A percentile compares a stretch with the other conserved stretches of the same genome.
Conservation (phyloP, 2,797 vertebrate species). For the Gallirallus australis region DNA sequence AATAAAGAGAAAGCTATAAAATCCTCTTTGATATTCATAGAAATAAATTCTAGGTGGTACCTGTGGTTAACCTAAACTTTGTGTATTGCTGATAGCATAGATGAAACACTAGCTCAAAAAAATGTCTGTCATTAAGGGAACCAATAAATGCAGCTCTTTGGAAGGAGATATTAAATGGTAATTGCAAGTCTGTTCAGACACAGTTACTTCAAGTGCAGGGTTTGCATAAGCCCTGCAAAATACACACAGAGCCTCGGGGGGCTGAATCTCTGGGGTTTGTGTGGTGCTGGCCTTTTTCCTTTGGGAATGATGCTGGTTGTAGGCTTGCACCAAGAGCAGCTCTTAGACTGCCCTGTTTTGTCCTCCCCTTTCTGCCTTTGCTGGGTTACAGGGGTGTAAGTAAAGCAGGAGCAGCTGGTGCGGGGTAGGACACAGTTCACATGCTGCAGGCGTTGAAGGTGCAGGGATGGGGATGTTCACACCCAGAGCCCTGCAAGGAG, state of each 20-base stretch:
- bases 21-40: constrained; percentile 16
- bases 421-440: background rate
- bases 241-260: too few relatives aligned
- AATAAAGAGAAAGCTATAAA: background rate
- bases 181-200: background rate
- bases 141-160: background rate
- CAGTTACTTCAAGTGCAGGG: background rate
- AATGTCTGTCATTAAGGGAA: background rate
- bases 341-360: background rate
- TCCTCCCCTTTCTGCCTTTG: background rate
- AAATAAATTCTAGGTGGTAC: background rate
- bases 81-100: background rate
- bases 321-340: background rate
- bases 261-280: background rate
- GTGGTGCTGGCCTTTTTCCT: background rate
- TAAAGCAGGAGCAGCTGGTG: background rate
- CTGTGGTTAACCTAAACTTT: constrained; percentile 25
- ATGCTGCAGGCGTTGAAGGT: background rate
- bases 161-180: background rate
- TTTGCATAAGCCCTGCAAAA: background rate
- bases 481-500: background rate
- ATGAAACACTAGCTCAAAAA: background rate
- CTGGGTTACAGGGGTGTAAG: background rate
- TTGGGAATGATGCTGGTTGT: background rate
- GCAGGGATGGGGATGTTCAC: background rate